Evolutionary conservation across 2,113 vertebrate genomes (phyloP).

Genomic region (Caranx melampygus): DNA sequence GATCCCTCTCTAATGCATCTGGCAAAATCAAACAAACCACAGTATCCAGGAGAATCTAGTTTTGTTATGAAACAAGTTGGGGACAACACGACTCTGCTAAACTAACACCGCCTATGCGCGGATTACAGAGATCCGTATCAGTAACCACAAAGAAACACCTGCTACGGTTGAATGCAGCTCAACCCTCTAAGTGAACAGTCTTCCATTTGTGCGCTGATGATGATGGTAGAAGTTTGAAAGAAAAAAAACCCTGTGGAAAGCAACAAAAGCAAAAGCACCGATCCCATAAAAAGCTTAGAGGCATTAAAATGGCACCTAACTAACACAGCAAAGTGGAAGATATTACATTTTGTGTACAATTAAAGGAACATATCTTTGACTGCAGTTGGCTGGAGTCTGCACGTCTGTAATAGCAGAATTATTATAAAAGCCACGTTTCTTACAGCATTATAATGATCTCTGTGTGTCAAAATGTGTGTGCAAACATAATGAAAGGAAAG

Average conservation of each 20-base stretch:
- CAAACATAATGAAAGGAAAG: slow-evolving; percentile 68
- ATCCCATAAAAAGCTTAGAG: slow-evolving; percentile 23
- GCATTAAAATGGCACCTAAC: slow-evolving; percentile 17
- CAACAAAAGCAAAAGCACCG: neutral
- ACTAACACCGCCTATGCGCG: slow-evolving; percentile 39
- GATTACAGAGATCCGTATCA: slow-evolving; percentile 54
- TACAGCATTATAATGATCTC: slow-evolving; percentile 56
- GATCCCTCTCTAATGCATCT: slow-evolving; percentile 58
- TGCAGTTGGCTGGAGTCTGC: slow-evolving; percentile 16
- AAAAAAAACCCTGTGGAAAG: slow-evolving; percentile 22
- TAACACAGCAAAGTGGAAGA: slow-evolving; percentile 16
- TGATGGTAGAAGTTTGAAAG: neutral
- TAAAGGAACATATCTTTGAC: slow-evolving; percentile 7
- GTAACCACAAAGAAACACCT: slow-evolving; percentile 48
- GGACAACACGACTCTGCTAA: slow-evolving; percentile 52
- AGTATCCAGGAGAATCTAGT: slow-evolving; percentile 60
- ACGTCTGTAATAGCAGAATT: neutral
- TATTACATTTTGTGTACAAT: slow-evolving; percentile 1
- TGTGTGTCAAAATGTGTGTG: slow-evolving; percentile 35
- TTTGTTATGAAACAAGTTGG: slow-evolving; percentile 56
- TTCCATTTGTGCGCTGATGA: slow-evolving; percentile 1
- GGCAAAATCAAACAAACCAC: slow-evolving; percentile 70
- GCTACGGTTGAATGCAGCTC: slow-evolving; percentile 40
- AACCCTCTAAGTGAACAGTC: slow-evolving; percentile 30
- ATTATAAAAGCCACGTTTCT: slow-evolving; percentile 28